Evolutionary conservation across 2,797 vertebrate species (phyloP), one percentile per base, ranked within the genome.

Genomic region (Phrynocephalus guinanensis): DNA sequence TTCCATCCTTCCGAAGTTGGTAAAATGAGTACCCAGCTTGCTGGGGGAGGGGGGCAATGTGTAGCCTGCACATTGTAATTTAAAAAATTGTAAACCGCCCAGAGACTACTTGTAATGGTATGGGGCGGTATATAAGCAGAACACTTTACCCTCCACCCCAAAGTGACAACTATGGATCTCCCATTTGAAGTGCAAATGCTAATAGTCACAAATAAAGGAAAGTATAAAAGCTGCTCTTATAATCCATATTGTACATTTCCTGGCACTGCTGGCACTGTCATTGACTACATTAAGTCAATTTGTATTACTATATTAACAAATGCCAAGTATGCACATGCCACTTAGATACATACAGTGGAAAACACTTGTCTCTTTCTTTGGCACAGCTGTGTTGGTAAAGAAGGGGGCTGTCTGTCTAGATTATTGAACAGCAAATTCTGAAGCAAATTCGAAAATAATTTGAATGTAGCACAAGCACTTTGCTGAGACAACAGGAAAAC

Each of bases 381-480:
- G n/a, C 83, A 88, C 76, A 88, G 28, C 26, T 79, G 10, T 75
- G 75, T 8, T 7, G 67, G 22, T 26, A 91, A 89, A 90, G 79
- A 91, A 83, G 15, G 20, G 13, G 26, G 0, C 0, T 0, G 0
- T 10, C 82, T 26, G 33, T 77, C 2, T 77, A 68, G 15, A 68
- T 52, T 86, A 79, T 81, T 0, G 5, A 86, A 30, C 3, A 68
- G 30, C 75, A 60, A 91, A 91, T 73, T 86, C 30, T 72, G 33
- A 92, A n/a, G 28, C 15, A 85, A 91, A 3, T 3, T n/a, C 67
- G 88, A 90, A 50, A 91, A 93, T 89, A 78, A 85, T 76, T 0
- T 84, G 68, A 81, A 90, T 88, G 75, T 6, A 38, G 72, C 1
- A 52, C 16, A 82, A 91, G 52, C 76, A 48, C 63, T 86, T 92